A percentile compares a stretch with the other conserved stretches of the same genome.
Conservation (phyloP, 2,113 vertebrate species). For the Corythornis vintsioides region DNA sequence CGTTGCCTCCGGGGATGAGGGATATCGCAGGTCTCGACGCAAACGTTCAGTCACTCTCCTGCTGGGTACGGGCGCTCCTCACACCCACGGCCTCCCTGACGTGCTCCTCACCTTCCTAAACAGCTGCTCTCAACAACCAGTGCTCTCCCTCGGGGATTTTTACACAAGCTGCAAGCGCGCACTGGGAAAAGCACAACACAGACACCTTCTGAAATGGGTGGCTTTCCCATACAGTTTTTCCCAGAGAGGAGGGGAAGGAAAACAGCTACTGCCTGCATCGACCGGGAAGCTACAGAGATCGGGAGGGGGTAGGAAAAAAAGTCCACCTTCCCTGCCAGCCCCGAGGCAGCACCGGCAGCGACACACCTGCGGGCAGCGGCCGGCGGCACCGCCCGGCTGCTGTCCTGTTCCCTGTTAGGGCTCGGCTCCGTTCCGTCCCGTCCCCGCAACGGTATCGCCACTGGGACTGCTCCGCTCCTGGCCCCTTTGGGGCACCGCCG, state of each 20-base stretch:
- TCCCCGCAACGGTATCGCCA: not conserved
- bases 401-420: too few relatives aligned
- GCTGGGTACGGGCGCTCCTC: not conserved
- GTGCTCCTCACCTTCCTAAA: not conserved
- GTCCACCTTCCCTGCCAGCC: not conserved
- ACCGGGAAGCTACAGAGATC: not conserved
- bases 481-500: not conserved
- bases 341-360: not conserved
- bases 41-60: rapidly evolving
- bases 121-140: rapidly evolving
- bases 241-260: not conserved
- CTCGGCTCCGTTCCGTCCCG: too few relatives aligned
- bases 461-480: not conserved
- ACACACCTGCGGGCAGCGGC: not conserved
- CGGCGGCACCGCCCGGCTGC: not conserved
- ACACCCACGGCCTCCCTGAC: not conserved
- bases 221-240: not conserved
- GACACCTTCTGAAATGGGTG: not conserved
- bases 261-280: not conserved
- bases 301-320: not conserved
- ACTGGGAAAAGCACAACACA: not conserved
- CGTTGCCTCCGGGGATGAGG: not conserved
- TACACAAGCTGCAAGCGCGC: not conserved
- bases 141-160: not conserved
- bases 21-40: too few relatives aligned